A percentile compares a stretch with the other conserved stretches of the same genome.
Conservation (phyloP, 2,797 vertebrate species). For the Craterocephalus amniculus region DNA sequence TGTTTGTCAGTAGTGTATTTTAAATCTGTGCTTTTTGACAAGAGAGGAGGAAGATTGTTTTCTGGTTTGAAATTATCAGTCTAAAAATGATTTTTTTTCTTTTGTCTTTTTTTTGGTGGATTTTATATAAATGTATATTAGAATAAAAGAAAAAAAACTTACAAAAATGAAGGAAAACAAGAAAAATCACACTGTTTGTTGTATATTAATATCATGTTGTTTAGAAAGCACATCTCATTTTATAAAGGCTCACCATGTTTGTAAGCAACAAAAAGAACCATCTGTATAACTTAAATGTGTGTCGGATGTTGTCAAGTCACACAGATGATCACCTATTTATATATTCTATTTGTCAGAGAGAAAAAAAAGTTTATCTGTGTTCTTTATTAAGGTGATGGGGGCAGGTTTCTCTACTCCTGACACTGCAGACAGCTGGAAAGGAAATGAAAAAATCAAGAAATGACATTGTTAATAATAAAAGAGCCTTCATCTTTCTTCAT, state of each 20-base stretch:
- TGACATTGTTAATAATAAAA: conserved; percentile 49
- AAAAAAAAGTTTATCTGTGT: conserved; percentile 61
- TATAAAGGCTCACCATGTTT: conserved; percentile 77
- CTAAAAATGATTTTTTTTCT: conserved; percentile 70
- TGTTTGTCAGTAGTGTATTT: conserved; percentile 72
- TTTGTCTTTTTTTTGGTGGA: conserved; percentile 69
- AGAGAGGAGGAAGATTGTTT: conserved; percentile 55
- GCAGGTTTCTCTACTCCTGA: conserved; percentile 14
- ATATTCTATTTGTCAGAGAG: conserved; percentile 77
- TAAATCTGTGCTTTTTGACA: conserved; percentile 68
- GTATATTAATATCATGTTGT: conserved; percentile 79
- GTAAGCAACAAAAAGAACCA: conserved; percentile 75
- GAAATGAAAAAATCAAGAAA: conserved; percentile 36
- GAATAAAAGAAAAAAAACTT: conserved; percentile 64
- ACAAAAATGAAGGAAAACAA: conserved; percentile 12
- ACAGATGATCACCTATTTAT: conserved; percentile 79
- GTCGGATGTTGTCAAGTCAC: conserved; percentile 68
- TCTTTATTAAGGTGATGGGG: conserved; percentile 57
- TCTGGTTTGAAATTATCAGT: conserved; percentile 65
- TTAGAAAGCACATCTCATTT: conserved; percentile 81
- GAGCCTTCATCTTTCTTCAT: conserved; percentile 44
- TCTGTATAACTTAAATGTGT: conserved; percentile 76
- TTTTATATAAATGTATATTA: conserved; percentile 87
- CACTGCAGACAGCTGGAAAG: conserved; percentile 24
- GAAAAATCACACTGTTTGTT: conserved; percentile 68